Base-by-base conservation (phyloP, 2,888 invertebrate species). In the Plagiodera versicolora region DNA sequence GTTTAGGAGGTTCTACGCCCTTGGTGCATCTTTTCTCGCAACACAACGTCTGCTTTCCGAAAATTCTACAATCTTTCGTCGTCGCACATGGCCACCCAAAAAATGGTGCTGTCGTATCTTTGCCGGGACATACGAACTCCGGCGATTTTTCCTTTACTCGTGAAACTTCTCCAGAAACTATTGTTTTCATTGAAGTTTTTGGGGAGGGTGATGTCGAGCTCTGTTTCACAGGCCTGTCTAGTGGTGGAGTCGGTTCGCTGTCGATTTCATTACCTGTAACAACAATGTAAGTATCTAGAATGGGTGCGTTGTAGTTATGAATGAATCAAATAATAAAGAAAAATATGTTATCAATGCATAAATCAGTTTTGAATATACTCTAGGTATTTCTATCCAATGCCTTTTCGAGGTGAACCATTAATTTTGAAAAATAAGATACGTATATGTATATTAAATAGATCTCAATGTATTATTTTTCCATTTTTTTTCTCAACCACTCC, bases 21-120 rank as follows among this genome's bases (percentile, higher is more conserved):
- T 84, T 80, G 48, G 86, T 81, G 72, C 89, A 89, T 69, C 84
- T 83, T 19, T 83, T 81, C 53, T 83, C 82, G 74, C 87, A 87
- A 76, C 87, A 87, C 9, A 85, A 79, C 65, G 85, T 81, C 65
- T 80, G 79, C 47, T 80, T 76, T 52, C 85, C 84, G 79, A 86
- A 83, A 24, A 85, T 79, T 1, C 67, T 63, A 71, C 87, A 87
- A 69, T 87, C 86, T 6, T 80, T 77, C 69, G 81, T 78, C 65
- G 81, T 81, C 60, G 76, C 79, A 75, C 87, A 87, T 0, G 84
- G 85, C 57, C 69, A 51, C 5, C 71, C 61, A 53, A 75, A 73
- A 30, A 75, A 78, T 74, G 64, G 81, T 70, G 73, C 82, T 80
- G 59, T 82, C 80, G 64, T 62, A 80, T 77, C 83, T 66, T 80